A percentile compares a stretch with the other conserved stretches of the same genome.
phyloP scores from a whole-genome alignment of 2,888 invertebrate species.

The Pyrrhosoma nymphula region DNA sequence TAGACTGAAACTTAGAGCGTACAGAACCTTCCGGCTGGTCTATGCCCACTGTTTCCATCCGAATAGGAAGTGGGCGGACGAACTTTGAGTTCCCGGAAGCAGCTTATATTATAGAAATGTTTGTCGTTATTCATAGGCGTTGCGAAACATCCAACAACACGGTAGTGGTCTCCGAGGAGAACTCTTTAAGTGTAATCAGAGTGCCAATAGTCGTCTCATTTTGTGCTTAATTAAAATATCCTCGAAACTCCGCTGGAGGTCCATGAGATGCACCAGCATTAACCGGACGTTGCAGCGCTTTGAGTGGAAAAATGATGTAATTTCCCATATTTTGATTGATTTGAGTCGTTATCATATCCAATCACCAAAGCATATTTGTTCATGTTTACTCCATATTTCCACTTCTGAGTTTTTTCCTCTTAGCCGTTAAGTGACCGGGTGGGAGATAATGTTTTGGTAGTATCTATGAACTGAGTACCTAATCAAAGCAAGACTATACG shows the following conservation, averaged over 20 bases:
- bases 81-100: slow-evolving; percentile 1
- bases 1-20: no score
- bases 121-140: not conserved
- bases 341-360: no score
- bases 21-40: no score
- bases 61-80: not conserved
- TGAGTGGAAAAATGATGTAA: not conserved
- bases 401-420: no score
- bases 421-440: no score
- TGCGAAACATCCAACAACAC: not conserved
- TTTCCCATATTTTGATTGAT: not conserved
- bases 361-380: no score
- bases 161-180: not conserved
- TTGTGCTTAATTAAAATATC: not conserved
- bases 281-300: not conserved
- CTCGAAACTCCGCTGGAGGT: not conserved
- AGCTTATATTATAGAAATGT: not conserved
- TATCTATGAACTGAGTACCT: no score
- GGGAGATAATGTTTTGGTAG: no score
- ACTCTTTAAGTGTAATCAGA: not conserved
- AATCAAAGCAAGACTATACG: no score
- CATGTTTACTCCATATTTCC: no score
- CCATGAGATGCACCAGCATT: not conserved
- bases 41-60: not conserved
- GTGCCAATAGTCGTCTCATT: not conserved